Conservation (phyloP, 1,140 invertebrate genomes). For the Drosophila bocki region DNA sequence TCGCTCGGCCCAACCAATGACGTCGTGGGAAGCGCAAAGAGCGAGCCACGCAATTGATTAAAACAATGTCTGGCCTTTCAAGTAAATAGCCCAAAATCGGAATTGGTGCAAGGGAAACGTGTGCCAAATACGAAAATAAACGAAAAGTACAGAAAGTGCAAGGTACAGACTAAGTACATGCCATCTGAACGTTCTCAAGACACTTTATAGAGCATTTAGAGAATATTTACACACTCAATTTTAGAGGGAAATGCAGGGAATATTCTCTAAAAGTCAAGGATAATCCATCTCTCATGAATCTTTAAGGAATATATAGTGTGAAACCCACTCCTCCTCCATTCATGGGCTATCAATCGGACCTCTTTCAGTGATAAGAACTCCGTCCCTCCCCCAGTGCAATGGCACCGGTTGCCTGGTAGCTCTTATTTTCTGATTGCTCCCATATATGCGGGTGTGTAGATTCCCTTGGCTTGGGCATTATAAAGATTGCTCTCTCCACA, state of each 20-base stretch:
- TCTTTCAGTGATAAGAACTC: conserved; percentile 27
- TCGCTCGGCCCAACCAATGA: conserved; percentile 22
- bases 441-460: conserved; percentile 30
- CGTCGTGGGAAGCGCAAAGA: conserved; percentile 20
- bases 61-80: conserved; percentile 54
- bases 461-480: conserved; percentile 21
- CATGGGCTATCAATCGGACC: conserved; percentile 3
- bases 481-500: conserved; percentile 7
- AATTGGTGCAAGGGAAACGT: conserved; percentile 64
- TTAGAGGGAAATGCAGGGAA: no score
- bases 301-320: background rate
- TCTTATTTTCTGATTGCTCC: conserved; percentile 11
- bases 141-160: conserved; percentile 32
- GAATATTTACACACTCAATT: background rate
- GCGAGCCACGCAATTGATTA: conserved; percentile 70
- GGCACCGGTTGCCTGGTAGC: conserved; percentile 1
- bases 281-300: background rate
- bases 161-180: conserved; percentile 12
- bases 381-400: background rate
- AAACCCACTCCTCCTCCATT: background rate
- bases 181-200: conserved; percentile 1
- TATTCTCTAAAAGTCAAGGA: background rate
- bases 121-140: conserved; percentile 78
- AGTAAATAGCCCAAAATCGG: conserved; percentile 70
- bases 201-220: background rate